These are phyloP conservation scores for Heteromyza rotundicornis DNA, from an alignment of 2,888 invertebrate genomes.

Conservation along the genomic window DNA sequence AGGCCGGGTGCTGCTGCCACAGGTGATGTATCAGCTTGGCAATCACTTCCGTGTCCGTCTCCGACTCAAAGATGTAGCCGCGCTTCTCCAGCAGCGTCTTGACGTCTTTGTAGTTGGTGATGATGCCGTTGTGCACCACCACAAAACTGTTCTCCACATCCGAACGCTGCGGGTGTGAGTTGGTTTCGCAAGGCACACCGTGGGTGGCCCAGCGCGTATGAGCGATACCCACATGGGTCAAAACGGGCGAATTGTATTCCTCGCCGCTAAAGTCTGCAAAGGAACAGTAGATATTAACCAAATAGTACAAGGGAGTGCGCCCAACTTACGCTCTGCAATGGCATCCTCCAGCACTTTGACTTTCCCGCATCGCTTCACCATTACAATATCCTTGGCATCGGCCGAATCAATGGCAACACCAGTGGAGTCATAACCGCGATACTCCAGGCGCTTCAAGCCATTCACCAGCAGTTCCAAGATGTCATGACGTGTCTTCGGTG, in stretches of 20 bases:
- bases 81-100: constrained; percentile 91
- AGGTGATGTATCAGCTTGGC: constrained; percentile 94
- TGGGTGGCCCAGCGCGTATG: constrained; percentile 99
- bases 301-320: neutral
- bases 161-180: constrained; percentile 97
- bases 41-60: constrained; percentile 98
- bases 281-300: constrained; percentile 15
- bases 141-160: constrained; percentile 83
- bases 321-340: constrained; percentile 66
- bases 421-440: constrained; percentile 98
- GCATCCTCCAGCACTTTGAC: constrained; percentile 88
- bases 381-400: constrained; percentile 76
- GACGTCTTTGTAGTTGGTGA: constrained; percentile 95
- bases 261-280: constrained; percentile 66
- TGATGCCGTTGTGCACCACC: constrained; percentile 93
- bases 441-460: constrained; percentile 94
- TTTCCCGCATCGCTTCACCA: constrained; percentile 87
- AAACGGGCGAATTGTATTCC: constrained; percentile 71
- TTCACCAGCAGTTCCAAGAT: constrained; percentile 91
- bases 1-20: constrained; percentile 83
- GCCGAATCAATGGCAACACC: constrained; percentile 85
- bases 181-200: constrained; percentile 89
- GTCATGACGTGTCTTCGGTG: constrained; percentile 91
- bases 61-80: constrained; percentile 92
- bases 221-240: constrained; percentile 95